Evolutionary conservation across 2,888 invertebrate species (phyloP), one percentile per base, ranked within the genome.

Genomic region (Ophion costatus): DNA sequence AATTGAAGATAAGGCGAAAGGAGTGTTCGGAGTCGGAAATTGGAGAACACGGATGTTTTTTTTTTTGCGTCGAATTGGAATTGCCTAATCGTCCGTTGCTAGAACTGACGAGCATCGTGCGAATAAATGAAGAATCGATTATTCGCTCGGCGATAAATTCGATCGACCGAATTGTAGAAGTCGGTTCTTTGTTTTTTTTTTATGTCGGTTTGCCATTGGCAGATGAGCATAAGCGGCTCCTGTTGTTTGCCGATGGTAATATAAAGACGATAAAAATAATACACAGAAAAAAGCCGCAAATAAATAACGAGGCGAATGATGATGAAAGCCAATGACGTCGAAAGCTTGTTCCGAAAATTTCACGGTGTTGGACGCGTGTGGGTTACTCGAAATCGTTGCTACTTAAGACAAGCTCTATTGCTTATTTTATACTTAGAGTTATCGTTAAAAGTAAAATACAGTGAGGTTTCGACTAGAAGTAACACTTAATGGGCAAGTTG

Each of bases 391-490:
- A 86, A 90, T 92, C 91, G 92, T 92, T 92, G 93, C 92, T 93
- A 93, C 90, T 93, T 91, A 91, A 91, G 76, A 86, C 90, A 92
- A 92, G 92, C 92, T 92, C 91, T 92, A 92, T 90, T 91, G 92
- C 92, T 94, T 93, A 93, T 94, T 93, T 94, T 93, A 93, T 93
- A 93, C 93, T 93, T 93, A 93, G 92, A 91, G 91, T 91, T 90
- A 89, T 90, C 82, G 75, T 85, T 87, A 59, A 29, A 61, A 59
- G 64, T 61, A 66, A 71, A 42, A 71, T 51, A 70, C 11, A 6
- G 70, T 51, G 10, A 80, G 86, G 90, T 92, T 92, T 91, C 89
- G 90, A 90, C 89, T 92, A 93, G 92, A 90, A 90, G 88, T 90
- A 91, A 92, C 86, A 88, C 89, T 91, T 93, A 92, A 92, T 92